Conservation (phyloP, 1,140 invertebrate genomes). For the Phenacoccus solenopsis region DNA sequence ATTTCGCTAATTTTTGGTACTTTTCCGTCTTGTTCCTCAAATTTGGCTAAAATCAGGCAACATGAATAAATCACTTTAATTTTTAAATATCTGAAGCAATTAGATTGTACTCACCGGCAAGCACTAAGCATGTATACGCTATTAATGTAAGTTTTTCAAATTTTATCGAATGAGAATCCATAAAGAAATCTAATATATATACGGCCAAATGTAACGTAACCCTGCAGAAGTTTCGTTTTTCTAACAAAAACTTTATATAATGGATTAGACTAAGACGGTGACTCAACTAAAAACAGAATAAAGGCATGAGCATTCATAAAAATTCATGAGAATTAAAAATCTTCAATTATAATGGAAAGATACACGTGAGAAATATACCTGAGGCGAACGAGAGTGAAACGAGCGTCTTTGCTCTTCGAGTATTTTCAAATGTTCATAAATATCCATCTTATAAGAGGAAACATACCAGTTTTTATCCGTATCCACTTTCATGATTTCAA, state of each 20-base stretch:
- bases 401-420: background rate
- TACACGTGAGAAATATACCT: background rate
- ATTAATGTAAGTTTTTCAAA: background rate
- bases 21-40: background rate
- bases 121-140: background rate
- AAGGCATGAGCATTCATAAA: background rate
- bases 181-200: constrained; percentile 1
- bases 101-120: background rate
- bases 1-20: background rate
- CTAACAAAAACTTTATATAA: background rate
- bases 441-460: background rate
- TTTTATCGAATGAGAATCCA: constrained; percentile 1
- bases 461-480: background rate
- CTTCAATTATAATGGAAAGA: background rate
- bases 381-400: background rate
- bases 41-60: background rate
- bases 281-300: background rate
- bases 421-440: constrained; percentile 4
- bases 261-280: background rate
- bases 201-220: constrained; percentile 1
- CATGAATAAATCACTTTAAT: background rate
- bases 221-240: background rate
- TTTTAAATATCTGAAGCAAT: background rate
- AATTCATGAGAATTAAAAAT: background rate
- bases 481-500: background rate